Evolutionary conservation across 2,888 invertebrate species (phyloP).

Genomic region (Zhuqinia jingwanae): DNA sequence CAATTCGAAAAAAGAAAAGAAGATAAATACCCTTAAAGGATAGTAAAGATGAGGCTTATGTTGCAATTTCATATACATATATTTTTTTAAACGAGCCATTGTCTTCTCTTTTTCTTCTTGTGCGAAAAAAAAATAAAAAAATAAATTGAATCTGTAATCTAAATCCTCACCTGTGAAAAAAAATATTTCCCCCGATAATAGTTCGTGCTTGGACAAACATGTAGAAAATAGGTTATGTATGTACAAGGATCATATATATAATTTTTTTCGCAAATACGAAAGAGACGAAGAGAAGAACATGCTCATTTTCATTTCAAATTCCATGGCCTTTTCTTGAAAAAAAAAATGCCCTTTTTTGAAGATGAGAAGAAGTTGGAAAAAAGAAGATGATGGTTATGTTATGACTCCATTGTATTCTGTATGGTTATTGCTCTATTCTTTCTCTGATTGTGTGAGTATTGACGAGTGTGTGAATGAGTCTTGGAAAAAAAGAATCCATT

Average conservation of each 20-base stretch:
- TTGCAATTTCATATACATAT: slow-evolving; percentile 19
- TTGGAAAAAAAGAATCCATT: slow-evolving; percentile 22
- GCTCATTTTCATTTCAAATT: too few relatives aligned
- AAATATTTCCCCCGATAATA: neutral
- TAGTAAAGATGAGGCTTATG: slow-evolving; percentile 7
- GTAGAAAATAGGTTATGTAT: too few relatives aligned
- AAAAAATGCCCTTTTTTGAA: slow-evolving; percentile 7
- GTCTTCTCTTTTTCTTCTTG: slow-evolving; percentile 39
- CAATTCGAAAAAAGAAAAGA: neutral
- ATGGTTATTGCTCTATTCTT: slow-evolving; percentile 46
- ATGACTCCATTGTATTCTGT: slow-evolving; percentile 62
- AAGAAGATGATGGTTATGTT: slow-evolving; percentile 26
- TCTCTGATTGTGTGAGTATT: neutral
- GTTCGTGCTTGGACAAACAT: neutral
- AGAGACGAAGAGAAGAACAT: neutral
- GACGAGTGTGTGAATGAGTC: neutral
- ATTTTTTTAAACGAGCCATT: slow-evolving; percentile 39
- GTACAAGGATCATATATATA: neutral
- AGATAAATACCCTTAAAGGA: neutral
- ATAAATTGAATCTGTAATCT: neutral
- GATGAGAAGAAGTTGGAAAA: neutral
- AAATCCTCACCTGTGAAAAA: slow-evolving; percentile 48
- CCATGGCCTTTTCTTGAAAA: neutral
- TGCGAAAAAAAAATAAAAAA: too few relatives aligned
- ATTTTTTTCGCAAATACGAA: neutral